Evolutionary conservation across 2,113 vertebrate genomes (phyloP).

Genomic region (Canis aureus): DNA sequence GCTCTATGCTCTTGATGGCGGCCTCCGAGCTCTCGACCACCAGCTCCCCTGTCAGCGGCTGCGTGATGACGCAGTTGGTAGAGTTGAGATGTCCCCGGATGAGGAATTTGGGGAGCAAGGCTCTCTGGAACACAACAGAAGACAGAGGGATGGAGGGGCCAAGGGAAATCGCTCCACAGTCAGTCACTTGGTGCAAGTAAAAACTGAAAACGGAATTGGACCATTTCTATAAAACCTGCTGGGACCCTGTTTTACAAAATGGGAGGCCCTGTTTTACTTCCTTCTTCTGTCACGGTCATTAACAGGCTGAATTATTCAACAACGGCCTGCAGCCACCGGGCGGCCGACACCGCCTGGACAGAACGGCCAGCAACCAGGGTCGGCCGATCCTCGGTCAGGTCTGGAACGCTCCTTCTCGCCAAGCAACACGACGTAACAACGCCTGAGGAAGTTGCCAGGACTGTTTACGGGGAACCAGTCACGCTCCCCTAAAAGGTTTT

Average conservation of each 20-base stretch:
- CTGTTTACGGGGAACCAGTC: background rate
- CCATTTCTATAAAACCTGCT: background rate
- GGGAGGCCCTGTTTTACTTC: rapidly evolving
- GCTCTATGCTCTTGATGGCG: slow-evolving; percentile 94
- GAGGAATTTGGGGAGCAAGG: slow-evolving; percentile 93
- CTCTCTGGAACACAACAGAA: slow-evolving; percentile 85
- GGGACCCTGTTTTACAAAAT: background rate
- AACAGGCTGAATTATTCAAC: background rate
- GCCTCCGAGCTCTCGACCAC: slow-evolving; percentile 94
- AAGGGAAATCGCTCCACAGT: rapidly evolving
- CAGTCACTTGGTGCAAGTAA: background rate
- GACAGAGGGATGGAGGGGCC: background rate
- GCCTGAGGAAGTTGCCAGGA: background rate
- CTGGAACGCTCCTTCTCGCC: background rate
- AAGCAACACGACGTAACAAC: rapidly evolving
- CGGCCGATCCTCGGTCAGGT: rapidly evolving
- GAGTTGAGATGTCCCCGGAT: slow-evolving; percentile 94
- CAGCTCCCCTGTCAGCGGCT: slow-evolving; percentile 95
- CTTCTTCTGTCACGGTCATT: rapidly evolving
- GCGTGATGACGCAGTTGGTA: slow-evolving; percentile 94
- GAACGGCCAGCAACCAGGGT: too few relatives aligned
- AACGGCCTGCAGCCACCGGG: rapidly evolving
- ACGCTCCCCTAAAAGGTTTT: background rate
- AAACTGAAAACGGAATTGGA: background rate
- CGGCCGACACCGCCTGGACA: rapidly evolving